Conservation (phyloP, 2,113 vertebrate species). For the Misgurnus mizolepis region DNA sequence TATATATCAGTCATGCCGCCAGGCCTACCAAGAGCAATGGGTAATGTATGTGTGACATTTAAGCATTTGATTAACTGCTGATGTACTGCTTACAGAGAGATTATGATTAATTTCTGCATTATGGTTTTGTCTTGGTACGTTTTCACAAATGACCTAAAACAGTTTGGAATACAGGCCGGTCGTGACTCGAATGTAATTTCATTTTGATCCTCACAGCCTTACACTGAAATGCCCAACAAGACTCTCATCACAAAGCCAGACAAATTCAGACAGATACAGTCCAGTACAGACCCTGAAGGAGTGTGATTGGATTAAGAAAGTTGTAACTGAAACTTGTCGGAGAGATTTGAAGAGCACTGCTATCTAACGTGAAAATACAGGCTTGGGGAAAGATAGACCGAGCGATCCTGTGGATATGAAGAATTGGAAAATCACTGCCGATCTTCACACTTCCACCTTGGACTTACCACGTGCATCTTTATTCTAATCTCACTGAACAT, state of each 20-base stretch:
- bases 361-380: conserved; percentile 12
- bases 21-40: background rate
- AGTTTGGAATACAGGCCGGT: background rate
- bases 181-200: background rate
- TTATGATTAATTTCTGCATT: background rate
- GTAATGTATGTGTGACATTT: conserved; percentile 22
- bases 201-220: background rate
- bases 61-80: conserved; percentile 11
- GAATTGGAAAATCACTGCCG: conserved; percentile 20
- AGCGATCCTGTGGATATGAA: conserved; percentile 9
- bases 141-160: background rate
- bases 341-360: background rate
- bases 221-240: background rate
- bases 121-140: background rate
- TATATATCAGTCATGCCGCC: conserved; percentile 2
- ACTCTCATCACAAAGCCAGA: background rate
- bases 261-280: conserved; percentile 24
- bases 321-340: conserved; percentile 16
- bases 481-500: conserved; percentile 5
- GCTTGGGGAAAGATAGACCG: conserved; percentile 10
- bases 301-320: conserved; percentile 9
- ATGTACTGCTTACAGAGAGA: background rate
- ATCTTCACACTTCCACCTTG: conserved; percentile 15
- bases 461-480: background rate
- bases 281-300: background rate